Evolutionary conservation across 1,140 invertebrate species (phyloP), one percentile per base, ranked within the genome.

Genomic region (Brachionus sp.): DNA sequence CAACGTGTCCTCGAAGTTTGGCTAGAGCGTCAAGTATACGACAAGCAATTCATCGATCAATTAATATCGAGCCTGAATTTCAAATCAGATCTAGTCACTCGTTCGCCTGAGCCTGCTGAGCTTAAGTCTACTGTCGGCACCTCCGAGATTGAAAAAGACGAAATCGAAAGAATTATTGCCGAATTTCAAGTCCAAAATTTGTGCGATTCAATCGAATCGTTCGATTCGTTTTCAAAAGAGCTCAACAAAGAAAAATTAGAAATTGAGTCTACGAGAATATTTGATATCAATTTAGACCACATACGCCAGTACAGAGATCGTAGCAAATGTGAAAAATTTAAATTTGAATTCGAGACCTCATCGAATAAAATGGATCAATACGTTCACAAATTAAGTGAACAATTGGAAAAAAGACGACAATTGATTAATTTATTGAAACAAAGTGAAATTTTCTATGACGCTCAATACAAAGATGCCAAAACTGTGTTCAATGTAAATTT

Each of bases 1-100:
- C 88, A 94, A 82, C 90, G 95, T 78, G 95, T 97, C 84, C 95
- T 97, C 86, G 95, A 94, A 86, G 96, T 97, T 77, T 97, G 95
- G 95, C 93, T 95, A 88, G 93, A 97, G 86, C 90, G 95, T 86
- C 92, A 92, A 84, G 92, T 97, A 6, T 97, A 96, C 88, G 93
- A 93, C 87, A 92, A 94, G 86, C 94, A 96, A 89, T 89, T 97
- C 84, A 92, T 93, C 33, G 84, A 83, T 42, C 66, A 86, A 42
- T 37, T 80, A 0, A 6, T 44, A 4, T 66, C 50, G 1, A 19
- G 23, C 25, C n/a, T 62, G 0, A 80, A 42, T 29, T 33, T 35
- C n/a, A 78, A 62, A 53, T 29, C 25, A 3, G 7, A 37, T 19
- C 6, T 33, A 6, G 16, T 62, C 6, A 78, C 75, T n/a, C 44